phyloP scores from a whole-genome alignment of 1,140 invertebrate species.

The Agraylea sexmaculata region DNA sequence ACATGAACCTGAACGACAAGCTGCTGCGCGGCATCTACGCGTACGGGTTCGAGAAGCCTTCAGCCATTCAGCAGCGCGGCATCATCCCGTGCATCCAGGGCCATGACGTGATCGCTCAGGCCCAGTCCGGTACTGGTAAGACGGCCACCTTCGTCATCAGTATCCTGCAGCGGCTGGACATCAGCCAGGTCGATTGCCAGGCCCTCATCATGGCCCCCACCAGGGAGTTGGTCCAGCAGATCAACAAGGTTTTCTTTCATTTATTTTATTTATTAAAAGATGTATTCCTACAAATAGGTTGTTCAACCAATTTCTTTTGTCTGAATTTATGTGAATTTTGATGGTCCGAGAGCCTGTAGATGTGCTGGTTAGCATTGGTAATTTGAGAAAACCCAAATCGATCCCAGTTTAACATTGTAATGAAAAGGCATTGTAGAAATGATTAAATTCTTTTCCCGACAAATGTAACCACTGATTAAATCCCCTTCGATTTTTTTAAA shows the following conservation, averaged over 20 bases:
- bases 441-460: too few species aligned
- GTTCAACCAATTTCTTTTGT: too few species aligned
- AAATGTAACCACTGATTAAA: too few species aligned
- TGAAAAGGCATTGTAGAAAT: too few species aligned
- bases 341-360: too few species aligned
- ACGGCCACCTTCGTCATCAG: constrained; percentile 99
- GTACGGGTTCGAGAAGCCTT: constrained; percentile 99
- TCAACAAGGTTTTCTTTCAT: constrained; percentile 42
- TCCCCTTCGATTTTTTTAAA: too few species aligned
- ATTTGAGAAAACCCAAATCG: too few species aligned
- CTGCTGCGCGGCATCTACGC: constrained; percentile 96
- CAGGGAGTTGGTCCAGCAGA: constrained; percentile 94
- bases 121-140: constrained; percentile 98
- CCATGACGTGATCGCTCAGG: constrained; percentile 97
- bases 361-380: too few species aligned
- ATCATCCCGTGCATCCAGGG: constrained; percentile 96
- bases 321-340: too few species aligned
- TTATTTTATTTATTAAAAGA: constrained; percentile 8
- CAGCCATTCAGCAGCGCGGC: constrained; percentile 97
- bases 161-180: constrained; percentile 95
- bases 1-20: constrained; percentile 93
- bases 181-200: constrained; percentile 79
- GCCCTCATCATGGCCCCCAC: constrained; percentile 97
- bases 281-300: too few species aligned
- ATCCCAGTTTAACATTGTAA: too few species aligned